A percentile compares a stretch with the other conserved stretches of the same genome.
phyloP scores from a whole-genome alignment of 2,797 vertebrate genomes.

The Lateolabrax maculatus region DNA sequence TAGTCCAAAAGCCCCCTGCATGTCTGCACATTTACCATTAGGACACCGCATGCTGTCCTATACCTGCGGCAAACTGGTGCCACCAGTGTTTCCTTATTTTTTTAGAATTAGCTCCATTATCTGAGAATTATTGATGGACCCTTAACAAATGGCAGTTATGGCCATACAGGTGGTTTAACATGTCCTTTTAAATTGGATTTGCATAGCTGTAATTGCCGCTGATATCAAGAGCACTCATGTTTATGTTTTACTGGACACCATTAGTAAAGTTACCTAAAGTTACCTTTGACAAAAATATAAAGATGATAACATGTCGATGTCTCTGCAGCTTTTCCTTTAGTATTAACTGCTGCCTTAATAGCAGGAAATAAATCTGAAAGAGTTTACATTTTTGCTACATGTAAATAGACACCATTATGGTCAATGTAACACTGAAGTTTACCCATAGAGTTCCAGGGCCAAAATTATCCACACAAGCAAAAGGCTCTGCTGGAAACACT shows the following conservation, averaged over 20 bases:
- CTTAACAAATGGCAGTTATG: neutral
- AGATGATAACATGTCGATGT: neutral
- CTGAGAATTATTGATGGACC: neutral
- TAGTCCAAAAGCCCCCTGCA: conserved; percentile 44
- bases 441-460: neutral
- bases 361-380: neutral
- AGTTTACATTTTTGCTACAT: neutral
- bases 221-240: neutral
- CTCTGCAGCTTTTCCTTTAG: neutral
- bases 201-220: neutral
- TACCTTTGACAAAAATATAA: neutral
- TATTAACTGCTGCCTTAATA: neutral
- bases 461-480: neutral
- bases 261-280: neutral
- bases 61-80: conserved; percentile 24
- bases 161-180: conserved; percentile 17
- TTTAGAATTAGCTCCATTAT: neutral
- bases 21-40: conserved; percentile 47
- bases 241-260: neutral
- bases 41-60: conserved; percentile 67
- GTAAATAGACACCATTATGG: neutral
- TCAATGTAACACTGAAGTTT: neutral
- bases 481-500: conserved; percentile 55
- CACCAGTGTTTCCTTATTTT: conserved; percentile 65
- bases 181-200: neutral